phyloP scores from a whole-genome alignment of 2,888 invertebrate species.

The Agrotis puta region DNA sequence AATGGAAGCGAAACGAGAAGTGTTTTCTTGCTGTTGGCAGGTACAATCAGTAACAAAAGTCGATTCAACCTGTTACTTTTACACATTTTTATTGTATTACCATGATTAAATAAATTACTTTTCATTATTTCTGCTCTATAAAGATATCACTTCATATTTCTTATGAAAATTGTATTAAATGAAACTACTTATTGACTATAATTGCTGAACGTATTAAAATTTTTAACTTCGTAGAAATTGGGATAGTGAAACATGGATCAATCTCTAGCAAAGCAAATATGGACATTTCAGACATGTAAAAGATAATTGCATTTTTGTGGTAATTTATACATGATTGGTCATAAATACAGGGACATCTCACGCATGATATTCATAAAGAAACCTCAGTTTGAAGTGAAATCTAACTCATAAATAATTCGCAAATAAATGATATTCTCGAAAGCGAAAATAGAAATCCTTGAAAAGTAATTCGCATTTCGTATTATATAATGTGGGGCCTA shows the following conservation, averaged over 20 bases:
- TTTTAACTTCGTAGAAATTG: no score
- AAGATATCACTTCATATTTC: background rate
- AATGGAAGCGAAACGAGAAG: constrained; percentile 2
- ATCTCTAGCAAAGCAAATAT: constrained; percentile 4
- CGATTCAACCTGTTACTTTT: background rate
- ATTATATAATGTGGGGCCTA: background rate
- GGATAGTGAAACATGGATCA: background rate
- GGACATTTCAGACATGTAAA: constrained; percentile 4
- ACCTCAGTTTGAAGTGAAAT: background rate
- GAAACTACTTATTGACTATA: background rate
- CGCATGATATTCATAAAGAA: constrained; percentile 8
- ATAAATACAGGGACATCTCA: background rate
- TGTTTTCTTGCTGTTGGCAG: background rate
- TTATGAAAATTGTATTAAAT: background rate
- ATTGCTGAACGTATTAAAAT: background rate
- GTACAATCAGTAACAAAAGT: background rate
- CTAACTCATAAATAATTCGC: constrained; percentile 1
- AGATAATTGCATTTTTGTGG: constrained; percentile 5
- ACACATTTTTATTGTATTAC: background rate
- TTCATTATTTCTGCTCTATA: no score
- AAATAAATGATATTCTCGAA: background rate
- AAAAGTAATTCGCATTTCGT: background rate
- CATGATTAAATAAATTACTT: background rate
- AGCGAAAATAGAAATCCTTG: background rate
- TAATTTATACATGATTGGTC: constrained; percentile 2